phyloP scores from a whole-genome alignment of 2,888 invertebrate genomes.

The Macrosiphum euphorbiae region DNA sequence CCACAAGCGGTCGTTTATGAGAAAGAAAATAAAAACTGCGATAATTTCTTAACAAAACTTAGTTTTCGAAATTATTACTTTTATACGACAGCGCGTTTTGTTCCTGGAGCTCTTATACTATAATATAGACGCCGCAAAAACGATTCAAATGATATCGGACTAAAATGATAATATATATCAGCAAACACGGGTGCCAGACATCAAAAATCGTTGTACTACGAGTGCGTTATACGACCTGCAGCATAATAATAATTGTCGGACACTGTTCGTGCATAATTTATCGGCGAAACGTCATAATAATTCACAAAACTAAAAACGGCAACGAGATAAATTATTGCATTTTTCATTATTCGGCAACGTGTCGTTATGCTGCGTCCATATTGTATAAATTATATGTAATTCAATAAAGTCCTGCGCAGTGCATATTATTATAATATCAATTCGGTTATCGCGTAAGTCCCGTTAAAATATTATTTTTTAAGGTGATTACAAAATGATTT shows the following conservation, averaged over 20 bases:
- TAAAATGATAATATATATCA: background rate
- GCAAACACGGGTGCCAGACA: background rate
- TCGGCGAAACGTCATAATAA: background rate
- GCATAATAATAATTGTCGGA: background rate
- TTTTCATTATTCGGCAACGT: background rate
- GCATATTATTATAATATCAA: background rate
- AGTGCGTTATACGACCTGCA: background rate
- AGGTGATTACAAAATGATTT: background rate
- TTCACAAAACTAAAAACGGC: background rate
- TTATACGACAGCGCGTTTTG: background rate
- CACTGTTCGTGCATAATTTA: background rate
- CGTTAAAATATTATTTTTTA: background rate
- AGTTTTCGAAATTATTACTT: constrained; percentile 11
- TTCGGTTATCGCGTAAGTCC: background rate
- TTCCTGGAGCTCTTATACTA: background rate
- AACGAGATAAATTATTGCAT: background rate
- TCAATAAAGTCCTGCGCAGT: background rate
- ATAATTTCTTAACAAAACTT: constrained; percentile 36
- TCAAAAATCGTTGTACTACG: background rate
- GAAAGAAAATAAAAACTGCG: background rate
- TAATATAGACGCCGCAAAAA: background rate
- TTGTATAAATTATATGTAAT: constrained; percentile 1
- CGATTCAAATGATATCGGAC: background rate
- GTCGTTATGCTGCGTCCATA: background rate
- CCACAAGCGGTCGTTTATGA: constrained; percentile 14